Percentiles rank a stretch among this genome's conserved stretches.
Evolutionary conservation across 1,140 invertebrate species (phyloP).

Genomic region (Bombus waltoni): DNA sequence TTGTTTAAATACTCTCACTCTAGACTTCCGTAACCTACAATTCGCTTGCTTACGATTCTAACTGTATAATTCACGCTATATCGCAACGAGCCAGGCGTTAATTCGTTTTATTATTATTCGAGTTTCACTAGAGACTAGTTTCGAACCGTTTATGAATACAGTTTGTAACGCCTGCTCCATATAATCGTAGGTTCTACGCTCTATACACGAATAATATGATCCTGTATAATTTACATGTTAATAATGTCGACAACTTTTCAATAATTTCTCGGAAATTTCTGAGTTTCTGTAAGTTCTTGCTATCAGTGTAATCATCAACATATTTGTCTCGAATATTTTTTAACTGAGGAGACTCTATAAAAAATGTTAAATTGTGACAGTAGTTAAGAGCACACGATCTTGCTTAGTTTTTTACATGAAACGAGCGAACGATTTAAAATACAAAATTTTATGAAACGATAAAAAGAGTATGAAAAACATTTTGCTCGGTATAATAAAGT

Average conservation of each 20-base stretch:
- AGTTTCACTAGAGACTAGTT: conserved; percentile 24
- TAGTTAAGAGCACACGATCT: conserved; percentile 12
- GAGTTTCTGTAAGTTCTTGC: conserved; percentile 9
- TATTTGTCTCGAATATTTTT: background rate
- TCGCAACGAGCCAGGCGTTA: conserved; percentile 25
- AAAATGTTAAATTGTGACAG: background rate
- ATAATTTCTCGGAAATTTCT: conserved; percentile 22
- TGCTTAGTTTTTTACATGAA: background rate
- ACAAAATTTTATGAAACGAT: background rate
- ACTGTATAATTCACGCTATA: conserved; percentile 34
- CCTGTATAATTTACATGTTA: conserved; percentile 64
- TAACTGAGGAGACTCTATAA: background rate
- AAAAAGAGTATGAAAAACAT: background rate
- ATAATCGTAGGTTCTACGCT: conserved; percentile 51
- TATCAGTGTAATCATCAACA: background rate
- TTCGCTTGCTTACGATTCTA: conserved; percentile 16
- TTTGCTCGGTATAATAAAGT: background rate
- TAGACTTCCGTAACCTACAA: conserved; percentile 16
- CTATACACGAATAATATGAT: conserved; percentile 64
- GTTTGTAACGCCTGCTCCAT: conserved; percentile 29
- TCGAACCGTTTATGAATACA: conserved; percentile 21
- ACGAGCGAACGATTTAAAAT: background rate
- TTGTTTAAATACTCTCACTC: conserved; percentile 40
- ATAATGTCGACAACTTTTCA: conserved; percentile 37
- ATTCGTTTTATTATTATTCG: background rate